Evolutionary conservation across 2,888 invertebrate species (phyloP), one percentile per base, ranked within the genome.

Genomic region (Leucozona laternaria): DNA sequence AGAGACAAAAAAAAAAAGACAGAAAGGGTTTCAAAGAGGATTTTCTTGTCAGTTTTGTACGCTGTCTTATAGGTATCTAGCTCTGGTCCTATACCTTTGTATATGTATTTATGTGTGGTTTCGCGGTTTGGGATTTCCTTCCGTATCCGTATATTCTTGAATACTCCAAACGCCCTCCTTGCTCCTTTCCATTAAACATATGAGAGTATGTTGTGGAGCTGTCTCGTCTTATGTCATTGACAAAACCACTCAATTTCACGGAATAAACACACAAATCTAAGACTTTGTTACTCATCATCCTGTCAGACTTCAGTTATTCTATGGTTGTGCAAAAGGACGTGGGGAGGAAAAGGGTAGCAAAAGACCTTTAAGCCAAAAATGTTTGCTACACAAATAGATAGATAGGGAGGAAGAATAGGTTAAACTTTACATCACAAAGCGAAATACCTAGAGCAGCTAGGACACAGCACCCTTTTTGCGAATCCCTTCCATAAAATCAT

Each of bases 181-280:
- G 4, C 11, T 22, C 50, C 66, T n/a, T n/a, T 2, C 10, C 31
- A 11, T 31, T 3, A 5, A 45, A 34, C 34, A 34, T 34, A 11
- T 37, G 37, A 31, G 31, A 20, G 31, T 72, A 40, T n/a, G 31
- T 22, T n/a, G 28, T 15, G 45, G 45, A 68, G 37, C 70, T 75
- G 62, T 75, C 83, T 71, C 84, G 76, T 71, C 76, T 71, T 70
- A 70, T 83, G 73, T 58, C 70, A 79, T 64, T 79, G 75, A 71
- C 84, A 84, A 84, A 79, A 71, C 84, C 79, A 84, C 79, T 79
- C 79, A 84, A 84, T 84, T 84, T 84, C 84, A 84, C 76, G 84
- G 84, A 76, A 84, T 79, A 84, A 84, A 79, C 75, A 79, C 83
- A 76, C 84, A 84, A 84, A 84, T 79, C 79, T 72, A 64, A 58